Evolutionary conservation across 2,113 vertebrate genomes (phyloP).

Genomic region (Thymallus thymallus): DNA sequence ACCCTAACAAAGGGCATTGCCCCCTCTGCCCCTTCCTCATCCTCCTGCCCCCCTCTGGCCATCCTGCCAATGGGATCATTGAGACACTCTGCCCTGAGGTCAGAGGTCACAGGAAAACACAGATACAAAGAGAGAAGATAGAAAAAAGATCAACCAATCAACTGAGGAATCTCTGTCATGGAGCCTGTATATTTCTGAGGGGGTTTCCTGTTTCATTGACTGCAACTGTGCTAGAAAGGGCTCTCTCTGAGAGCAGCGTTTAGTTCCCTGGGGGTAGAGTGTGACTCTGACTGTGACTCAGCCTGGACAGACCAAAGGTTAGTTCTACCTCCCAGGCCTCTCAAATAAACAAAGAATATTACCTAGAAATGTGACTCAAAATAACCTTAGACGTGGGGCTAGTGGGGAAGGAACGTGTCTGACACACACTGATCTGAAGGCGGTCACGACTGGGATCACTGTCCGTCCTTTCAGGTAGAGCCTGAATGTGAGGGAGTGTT

Average conservation of each 20-base stretch:
- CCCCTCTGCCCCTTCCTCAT: not conserved
- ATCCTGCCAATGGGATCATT: not conserved
- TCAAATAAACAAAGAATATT: slow-evolving; percentile 28
- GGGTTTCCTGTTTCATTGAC: not conserved
- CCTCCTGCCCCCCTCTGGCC: not conserved
- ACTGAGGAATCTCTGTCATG: no score
- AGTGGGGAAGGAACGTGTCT: not conserved
- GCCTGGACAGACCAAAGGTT: slow-evolving; percentile 19
- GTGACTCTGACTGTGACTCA: not conserved
- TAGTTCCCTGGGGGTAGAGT: not conserved
- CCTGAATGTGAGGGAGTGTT: not conserved
- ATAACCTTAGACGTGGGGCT: not conserved
- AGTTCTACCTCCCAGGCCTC: slow-evolving; percentile 16
- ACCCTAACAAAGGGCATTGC: not conserved
- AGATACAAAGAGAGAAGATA: no score
- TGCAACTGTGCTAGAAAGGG: not conserved
- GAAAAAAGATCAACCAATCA: no score
- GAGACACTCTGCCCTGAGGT: not conserved
- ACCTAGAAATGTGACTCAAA: slow-evolving; percentile 3
- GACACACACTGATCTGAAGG: slow-evolving; percentile 3
- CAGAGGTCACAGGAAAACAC: not conserved
- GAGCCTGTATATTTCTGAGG: no score
- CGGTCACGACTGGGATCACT: not conserved
- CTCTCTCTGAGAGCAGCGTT: not conserved
- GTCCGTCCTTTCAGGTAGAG: slow-evolving; percentile 9